Conservation (phyloP, 2,797 vertebrate genomes). For the Kryptolebias ocellatus region DNA sequence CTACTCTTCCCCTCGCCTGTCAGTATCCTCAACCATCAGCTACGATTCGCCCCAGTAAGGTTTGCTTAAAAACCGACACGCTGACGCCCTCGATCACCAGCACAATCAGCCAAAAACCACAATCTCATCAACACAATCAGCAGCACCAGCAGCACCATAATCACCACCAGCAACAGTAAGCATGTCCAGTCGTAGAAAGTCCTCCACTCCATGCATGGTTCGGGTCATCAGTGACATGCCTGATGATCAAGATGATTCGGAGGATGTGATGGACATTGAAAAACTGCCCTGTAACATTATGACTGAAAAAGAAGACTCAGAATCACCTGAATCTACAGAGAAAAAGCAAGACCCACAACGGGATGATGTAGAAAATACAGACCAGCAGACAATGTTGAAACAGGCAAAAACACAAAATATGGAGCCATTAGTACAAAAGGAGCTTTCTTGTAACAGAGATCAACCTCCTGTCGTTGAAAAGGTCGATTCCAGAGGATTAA, state of each 20-base stretch:
- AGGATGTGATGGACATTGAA: constrained; percentile 66
- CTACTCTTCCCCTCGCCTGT: constrained; percentile 47
- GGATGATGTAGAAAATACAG: constrained; percentile 50
- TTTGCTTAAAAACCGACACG: constrained; percentile 32
- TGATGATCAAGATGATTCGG: constrained; percentile 80
- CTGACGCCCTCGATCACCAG: constrained; percentile 46
- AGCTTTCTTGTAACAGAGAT: constrained; percentile 25
- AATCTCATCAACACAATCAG: constrained; percentile 52
- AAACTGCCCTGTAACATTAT: constrained; percentile 47
- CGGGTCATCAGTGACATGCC: constrained; percentile 78
- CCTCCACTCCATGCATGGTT: constrained; percentile 92
- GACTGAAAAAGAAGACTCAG: constrained; percentile 26
- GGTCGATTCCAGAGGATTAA: constrained; percentile 37
- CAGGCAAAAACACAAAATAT: constrained; percentile 77
- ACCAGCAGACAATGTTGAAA: constrained; percentile 63
- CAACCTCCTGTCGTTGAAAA: constrained; percentile 40
- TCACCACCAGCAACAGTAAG: constrained; percentile 47
- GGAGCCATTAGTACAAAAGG: constrained; percentile 50
- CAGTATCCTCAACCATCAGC: constrained; percentile 51
- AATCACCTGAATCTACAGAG: constrained; percentile 40
- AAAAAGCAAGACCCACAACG: constrained; percentile 16
- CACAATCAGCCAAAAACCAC: constrained; percentile 54
- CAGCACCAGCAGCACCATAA: constrained; percentile 58
- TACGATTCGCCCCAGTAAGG: constrained; percentile 46
- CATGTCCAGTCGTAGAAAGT: constrained; percentile 96